phyloP scores from a whole-genome alignment of 2,797 vertebrate genomes.

The Peromyscus aztecus region DNA sequence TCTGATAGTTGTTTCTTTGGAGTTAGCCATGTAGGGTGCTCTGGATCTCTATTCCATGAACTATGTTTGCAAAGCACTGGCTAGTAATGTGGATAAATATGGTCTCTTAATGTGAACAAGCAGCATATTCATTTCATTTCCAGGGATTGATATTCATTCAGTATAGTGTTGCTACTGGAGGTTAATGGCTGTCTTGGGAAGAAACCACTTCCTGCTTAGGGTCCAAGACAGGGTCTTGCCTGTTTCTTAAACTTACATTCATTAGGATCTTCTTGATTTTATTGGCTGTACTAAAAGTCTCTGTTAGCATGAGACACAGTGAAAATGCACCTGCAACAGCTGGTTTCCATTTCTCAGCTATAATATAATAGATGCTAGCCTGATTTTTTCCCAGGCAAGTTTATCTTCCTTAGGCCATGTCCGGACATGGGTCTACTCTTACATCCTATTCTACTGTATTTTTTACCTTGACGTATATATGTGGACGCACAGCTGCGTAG shows the following conservation, averaged over 20 bases:
- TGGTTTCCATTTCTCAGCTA: slow-evolving; percentile 93
- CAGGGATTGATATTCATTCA: slow-evolving; percentile 35
- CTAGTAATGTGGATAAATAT: slow-evolving; percentile 9
- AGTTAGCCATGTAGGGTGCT: neutral
- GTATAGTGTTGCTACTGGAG: neutral
- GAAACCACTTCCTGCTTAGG: slow-evolving; percentile 30
- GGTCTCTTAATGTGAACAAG: slow-evolving; percentile 32
- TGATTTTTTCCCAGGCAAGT: slow-evolving; percentile 94
- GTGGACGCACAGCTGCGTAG: neutral
- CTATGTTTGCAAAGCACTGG: slow-evolving; percentile 1
- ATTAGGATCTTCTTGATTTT: slow-evolving; percentile 90
- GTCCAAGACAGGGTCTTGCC: slow-evolving; percentile 87
- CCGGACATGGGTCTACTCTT: slow-evolving; percentile 93
- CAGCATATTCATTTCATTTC: slow-evolving; percentile 18
- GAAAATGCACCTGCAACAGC: slow-evolving; percentile 92
- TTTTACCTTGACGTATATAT: neutral
- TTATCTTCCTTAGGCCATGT: slow-evolving; percentile 93
- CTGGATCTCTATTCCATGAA: slow-evolving; percentile 56
- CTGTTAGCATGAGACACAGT: slow-evolving; percentile 92
- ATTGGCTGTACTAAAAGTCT: slow-evolving; percentile 91
- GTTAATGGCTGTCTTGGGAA: slow-evolving; percentile 49
- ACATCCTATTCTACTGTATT: slow-evolving; percentile 85
- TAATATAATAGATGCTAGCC: slow-evolving; percentile 92
- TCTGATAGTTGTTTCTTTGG: slow-evolving; percentile 53
- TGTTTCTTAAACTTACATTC: slow-evolving; percentile 90